Conservation (phyloP, 1,140 invertebrate species). For the Schlechtendalia chinensis region DNA sequence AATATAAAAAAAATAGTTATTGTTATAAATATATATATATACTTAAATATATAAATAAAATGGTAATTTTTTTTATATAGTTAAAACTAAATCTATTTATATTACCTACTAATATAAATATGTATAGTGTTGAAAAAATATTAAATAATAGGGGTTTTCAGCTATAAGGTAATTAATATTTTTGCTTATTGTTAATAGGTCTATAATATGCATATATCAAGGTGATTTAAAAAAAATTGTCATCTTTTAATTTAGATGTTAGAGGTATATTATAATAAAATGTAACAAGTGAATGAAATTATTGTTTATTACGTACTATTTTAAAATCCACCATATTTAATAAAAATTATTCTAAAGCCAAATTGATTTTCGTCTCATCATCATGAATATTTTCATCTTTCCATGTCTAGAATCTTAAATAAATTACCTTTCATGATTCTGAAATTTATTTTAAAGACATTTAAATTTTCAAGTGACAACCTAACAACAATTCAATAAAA, state of each 20-base stretch:
- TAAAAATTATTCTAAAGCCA: background rate
- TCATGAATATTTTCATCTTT: background rate
- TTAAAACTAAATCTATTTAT: background rate
- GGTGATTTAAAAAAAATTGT: too few relatives aligned
- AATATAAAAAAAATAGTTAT: background rate
- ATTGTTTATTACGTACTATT: too few relatives aligned
- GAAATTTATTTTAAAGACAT: background rate
- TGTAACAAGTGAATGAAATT: too few relatives aligned
- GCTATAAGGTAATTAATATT: too few relatives aligned
- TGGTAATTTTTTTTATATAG: background rate
- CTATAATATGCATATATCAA: too few relatives aligned
- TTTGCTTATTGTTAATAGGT: too few relatives aligned
- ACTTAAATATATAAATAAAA: background rate
- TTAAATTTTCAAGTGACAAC: slow-evolving; percentile 18
- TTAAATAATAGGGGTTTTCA: background rate
- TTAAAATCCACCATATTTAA: too few relatives aligned
- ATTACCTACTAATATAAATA: background rate
- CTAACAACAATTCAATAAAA: background rate
- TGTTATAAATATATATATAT: background rate
- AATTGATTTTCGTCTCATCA: background rate
- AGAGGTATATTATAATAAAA: background rate
- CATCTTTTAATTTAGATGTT: too few relatives aligned
- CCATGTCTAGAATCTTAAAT: background rate
- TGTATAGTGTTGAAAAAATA: background rate
- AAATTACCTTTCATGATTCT: slow-evolving; percentile 3